Conservation (phyloP, 2,113 vertebrate genomes). For the Scomber japonicus region DNA sequence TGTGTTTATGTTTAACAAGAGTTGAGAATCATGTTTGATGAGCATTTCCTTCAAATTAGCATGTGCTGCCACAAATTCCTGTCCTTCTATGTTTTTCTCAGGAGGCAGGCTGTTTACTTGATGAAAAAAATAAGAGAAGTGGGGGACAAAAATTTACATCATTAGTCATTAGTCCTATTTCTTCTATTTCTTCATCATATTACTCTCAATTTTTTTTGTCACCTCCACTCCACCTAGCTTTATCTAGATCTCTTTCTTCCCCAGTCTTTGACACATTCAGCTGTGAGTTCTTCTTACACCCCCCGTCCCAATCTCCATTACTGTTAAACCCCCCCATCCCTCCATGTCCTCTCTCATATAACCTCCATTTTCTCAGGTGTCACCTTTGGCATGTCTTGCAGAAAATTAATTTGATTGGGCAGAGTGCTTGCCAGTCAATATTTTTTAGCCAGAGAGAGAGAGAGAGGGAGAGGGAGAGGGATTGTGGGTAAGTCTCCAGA, state of each 20-base stretch:
- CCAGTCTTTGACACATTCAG: conserved; percentile 1
- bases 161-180: not conserved
- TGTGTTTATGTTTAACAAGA: too few species aligned
- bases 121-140: not conserved
- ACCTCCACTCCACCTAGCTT: too few species aligned
- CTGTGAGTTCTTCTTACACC: not conserved
- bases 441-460: conserved; percentile 79
- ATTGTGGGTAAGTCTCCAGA: conserved; percentile 69
- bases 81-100: too few species aligned
- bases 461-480: conserved; percentile 64
- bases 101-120: too few species aligned
- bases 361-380: conserved; percentile 76
- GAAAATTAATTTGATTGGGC: conserved; percentile 84
- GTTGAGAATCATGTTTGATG: too few species aligned
- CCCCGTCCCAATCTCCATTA: conserved; percentile 12
- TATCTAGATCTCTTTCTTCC: not conserved
- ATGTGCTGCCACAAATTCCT: too few species aligned
- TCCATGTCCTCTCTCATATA: conserved; percentile 29
- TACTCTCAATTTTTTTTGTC: not conserved
- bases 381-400: conserved; percentile 80
- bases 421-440: conserved; percentile 83
- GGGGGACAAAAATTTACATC: too few species aligned
- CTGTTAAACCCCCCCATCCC: conserved; percentile 1
- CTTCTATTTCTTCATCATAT: not conserved
- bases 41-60: too few species aligned